Evolutionary conservation across 2,888 invertebrate genomes (phyloP), one percentile per base, ranked within the genome.

Genomic region (Dexiosoma caninum): DNA sequence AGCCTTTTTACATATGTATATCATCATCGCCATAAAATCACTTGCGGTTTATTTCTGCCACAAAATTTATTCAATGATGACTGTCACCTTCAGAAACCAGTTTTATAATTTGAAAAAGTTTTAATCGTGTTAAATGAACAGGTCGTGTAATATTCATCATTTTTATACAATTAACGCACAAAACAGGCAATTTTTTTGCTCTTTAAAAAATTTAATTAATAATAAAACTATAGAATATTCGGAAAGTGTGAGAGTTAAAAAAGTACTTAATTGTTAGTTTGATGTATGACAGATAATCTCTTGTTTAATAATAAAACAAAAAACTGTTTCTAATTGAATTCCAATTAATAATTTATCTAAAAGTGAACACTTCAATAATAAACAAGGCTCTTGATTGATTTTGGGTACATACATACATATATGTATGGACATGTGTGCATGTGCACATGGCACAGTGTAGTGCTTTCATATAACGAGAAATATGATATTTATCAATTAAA

Each of bases 311-410:
- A 40, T 32, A 27, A 30, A 0, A 46, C 7, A 53, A 14, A 49
- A 69, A 2, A 57, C 53, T 49, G 49, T 70, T 55, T 5, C 21
- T 23, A n/a, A 64, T 49, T 64, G 27, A 57, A 57, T 40, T 35
- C n/a, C 30, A 77, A 64, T 64, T 49, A 16, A 64, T 49, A 55
- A 76, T 70, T 77, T 59, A 71, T 71, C 49, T 71, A 53, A 78
- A 49, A 46, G 66, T 46, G 37, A 72, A 72, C 9, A 67, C 3
- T 60, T 78, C 66, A 46, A 59, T 78, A 44, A 64, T 57, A 57
- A 30, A 64, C 9, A 30, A 30, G n/a, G 27, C 12, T 55, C 10
- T 53, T 30, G 1, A 3, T 12, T 30, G 32, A 57, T 35, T 21
- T 14, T 32, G 19, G n/a, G n/a, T n/a, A n/a, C n/a, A n/a, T n/a